Base-by-base conservation (phyloP, 1,140 invertebrate species). In the Aphidius gifuensis region DNA sequence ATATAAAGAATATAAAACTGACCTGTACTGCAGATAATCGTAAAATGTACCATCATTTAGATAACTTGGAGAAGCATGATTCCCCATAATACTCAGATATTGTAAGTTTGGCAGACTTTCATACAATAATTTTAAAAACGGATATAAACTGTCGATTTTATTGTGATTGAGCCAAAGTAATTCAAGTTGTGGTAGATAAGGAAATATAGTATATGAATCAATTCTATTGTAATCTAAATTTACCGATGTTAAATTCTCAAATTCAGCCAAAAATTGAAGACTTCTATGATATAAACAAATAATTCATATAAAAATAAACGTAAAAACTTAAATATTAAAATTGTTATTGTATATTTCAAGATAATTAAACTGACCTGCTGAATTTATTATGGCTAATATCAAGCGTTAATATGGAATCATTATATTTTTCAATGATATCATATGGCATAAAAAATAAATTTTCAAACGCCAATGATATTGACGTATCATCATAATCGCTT, bases 141-240 rank as follows among this genome's bases (percentile, higher is more conserved):
- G 86, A 75, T 85, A 86, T 21, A 92, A 75, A 40, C 87, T 85
- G 11, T 82, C 74, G 56, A 92, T 86, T 62, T 84, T 84, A 70
- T 92, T 93, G 69, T 90, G 84, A 76, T 93, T 92, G 40, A 92
- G 67, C 90, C 90, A 93, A 5, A 93, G 74, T 43, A 91, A 82
- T 67, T 87, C 83, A n/a, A 92, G 73, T 66, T 83, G 84, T 9
- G 85, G 85, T 70, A 90, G 75, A n/a, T 79, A 79, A 5, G 90
- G 90, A 44, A 92, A 83, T n/a, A 82, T 73, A 38, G 85, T 85
- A 32, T 85, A 80, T 3, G 86, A 85, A 48, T 83, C 84, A 48
- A 92, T 84, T 3, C 82, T 80, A 74, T 92, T 92, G 67, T 89
- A 84, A 76, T 93, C 91, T 50, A 90, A 80, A 68, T 92, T 90